Evolutionary conservation across 2,113 vertebrate species (phyloP), one percentile per base, ranked within the genome.

Genomic region (Panurus biarmicus): DNA sequence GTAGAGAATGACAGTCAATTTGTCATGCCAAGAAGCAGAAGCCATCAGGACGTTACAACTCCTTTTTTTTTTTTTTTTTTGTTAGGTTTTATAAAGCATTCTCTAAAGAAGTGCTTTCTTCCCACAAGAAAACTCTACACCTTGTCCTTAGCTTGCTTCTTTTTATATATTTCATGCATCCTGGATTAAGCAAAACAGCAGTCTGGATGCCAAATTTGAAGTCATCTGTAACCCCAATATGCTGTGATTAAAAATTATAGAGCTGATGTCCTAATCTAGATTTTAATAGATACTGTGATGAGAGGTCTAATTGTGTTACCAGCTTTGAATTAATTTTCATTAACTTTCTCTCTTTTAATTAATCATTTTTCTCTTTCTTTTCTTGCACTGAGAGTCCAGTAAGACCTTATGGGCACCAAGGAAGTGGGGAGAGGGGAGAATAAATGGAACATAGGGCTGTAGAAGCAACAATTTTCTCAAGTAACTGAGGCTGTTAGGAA

Each of bases 401-500:
- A 93, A 86, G 58, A 81, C 48, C n/a, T 73, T 72, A 78, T 23
- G 20, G 50, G 25, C 60, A 89, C 26, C 58, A 69, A 44, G 31
- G 48, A 90, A 60, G 53, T 48, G 33, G 44, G 51, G 17, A 66
- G 24, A 89, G 23, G 45, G 77, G 53, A 95, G 42, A 47, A 82
- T 50, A 86, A 90, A 85, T 44, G 62, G 44, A 94, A 62, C 54
- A 48, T 33, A 51, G 40, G 42, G 19, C 72, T 96, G 33, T 73
- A 91, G 90, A 86, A 85, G 36, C 87, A 97, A 93, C 87, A 90
- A 28, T 93, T 94, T 95, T 69, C 65, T 96, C 89, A 93, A 71
- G 83, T 58, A 85, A 78, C 38, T n/a, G 10, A 93, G 36, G 29
- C 57, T 6, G 3, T n/a, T 45, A 53, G 58, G 91, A 95, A 92